Percentiles rank a stretch among this genome's conserved stretches.
Evolutionary conservation across 2,797 vertebrate species (phyloP).

Genomic region (Catharus ustulatus): DNA sequence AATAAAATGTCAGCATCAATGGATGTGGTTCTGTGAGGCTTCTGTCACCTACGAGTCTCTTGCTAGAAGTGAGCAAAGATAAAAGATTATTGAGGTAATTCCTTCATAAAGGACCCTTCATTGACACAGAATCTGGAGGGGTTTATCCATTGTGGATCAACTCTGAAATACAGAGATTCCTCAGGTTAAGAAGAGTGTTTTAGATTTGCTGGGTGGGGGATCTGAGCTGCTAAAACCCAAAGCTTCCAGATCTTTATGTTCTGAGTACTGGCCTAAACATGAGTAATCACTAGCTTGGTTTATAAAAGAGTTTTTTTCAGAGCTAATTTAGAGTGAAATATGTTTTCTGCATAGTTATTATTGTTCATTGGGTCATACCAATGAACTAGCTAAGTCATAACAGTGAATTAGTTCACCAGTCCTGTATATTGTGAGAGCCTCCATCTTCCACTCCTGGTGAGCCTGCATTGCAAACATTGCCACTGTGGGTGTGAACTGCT

Average conservation of each 20-base stretch:
- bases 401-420: background rate
- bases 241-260: background rate
- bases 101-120: background rate
- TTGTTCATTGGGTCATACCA: background rate
- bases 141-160: background rate
- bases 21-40: background rate
- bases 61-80: background rate
- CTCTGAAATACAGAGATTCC: background rate
- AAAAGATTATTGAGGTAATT: background rate
- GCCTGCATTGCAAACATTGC: background rate
- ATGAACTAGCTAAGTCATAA: background rate
- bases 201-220: background rate
- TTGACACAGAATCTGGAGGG: background rate
- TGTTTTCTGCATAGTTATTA: background rate
- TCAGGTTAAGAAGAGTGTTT: background rate
- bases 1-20: background rate
- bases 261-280: background rate
- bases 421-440: background rate
- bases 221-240: background rate
- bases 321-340: background rate
- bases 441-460: background rate
- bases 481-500: background rate
- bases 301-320: background rate
- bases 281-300: background rate
- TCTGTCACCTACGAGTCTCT: background rate